Evolutionary conservation across 2,113 vertebrate species (phyloP), one percentile per base, ranked within the genome.

Genomic region (Sinocyclocheilus anophthalmus): DNA sequence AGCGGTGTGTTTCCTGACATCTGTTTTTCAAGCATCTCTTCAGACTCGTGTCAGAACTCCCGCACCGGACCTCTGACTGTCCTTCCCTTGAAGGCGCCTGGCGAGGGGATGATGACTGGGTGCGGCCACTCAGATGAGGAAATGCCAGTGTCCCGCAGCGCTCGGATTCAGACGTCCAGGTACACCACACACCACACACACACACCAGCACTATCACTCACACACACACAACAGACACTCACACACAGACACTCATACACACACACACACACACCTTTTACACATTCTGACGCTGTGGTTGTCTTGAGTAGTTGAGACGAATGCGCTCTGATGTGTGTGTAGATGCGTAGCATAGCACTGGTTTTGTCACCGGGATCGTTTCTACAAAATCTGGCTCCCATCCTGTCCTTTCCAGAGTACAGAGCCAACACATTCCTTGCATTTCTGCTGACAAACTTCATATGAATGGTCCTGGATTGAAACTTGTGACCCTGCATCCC

Each of bases 1-100:
- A 30, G 14, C 69, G 11, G 11, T 86, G 6, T 86, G 7, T 85
- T 6, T 75, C 3, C 3, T 85, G 70, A 39, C 45, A n/a, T 26
- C 11, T 30, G 42, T 9, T 84, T 42, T 61, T 22, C 79, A 30
- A 42, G 30, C n/a, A 18, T 45, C 30, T 70, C 57, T 18, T 72
- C 91, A 99, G 98, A 99, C 94, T 99, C 0, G 97, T 90, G 97
- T 91, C 97, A 99, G 89, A 99, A 99, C 95, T 20, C 97, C 97
- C 95, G 95, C 5, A 93, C 95, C 0, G 94, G 30, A 95, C 94
- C 72, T 93, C 96, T 0, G 98, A 98, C 90, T 99, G 93, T 98
- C 95, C 87, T 98, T 99, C 98, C 98, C 14, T 95, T 97, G 93
- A 99, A 97, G 90, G n/a, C n/a, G n/a, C n/a, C n/a, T n/a, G n/a